Evolutionary conservation across 2,797 vertebrate genomes (phyloP), one percentile per base, ranked within the genome.

Genomic region (Bradypodion ventrale): DNA sequence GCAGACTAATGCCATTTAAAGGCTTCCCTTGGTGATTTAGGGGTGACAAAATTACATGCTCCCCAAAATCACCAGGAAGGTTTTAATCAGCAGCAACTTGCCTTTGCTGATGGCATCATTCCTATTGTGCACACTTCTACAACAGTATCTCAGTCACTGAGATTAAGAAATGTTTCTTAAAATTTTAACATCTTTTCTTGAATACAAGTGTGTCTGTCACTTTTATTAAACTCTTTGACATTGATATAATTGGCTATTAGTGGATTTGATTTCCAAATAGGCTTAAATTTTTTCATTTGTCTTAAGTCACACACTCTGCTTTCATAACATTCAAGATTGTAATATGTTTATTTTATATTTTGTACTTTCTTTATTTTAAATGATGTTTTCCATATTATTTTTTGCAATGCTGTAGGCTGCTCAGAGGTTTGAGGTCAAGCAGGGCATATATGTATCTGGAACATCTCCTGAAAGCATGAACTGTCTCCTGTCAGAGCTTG

Each of bases 381-480:
- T 80, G 16, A 75, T 7, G 70, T 27, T 76, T 2, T 62, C 23
- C 0, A 9, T 69, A 0, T 0, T 37, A 46, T 5, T 49, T 49
- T 52, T 5, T 19, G 0, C 76, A 1, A 83, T 15, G 1, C 85
- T 89, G 79, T 85, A 96, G 95, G 83, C 93, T 85, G 95, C 96
- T n/a, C 95, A 98, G 88, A 95, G 97, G 83, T 99, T 99, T 86
- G 89, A 96, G 40, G 97, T 99, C 91, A 97, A 97, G 76, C 96
- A 95, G 0, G 97, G 98, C 0, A 92, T 99, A 65, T 98, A 98
- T 2, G 95, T 99, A 10, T 99, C 98, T 0, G 99, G 99, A 75
- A 97, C 98, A 0, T 99, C 98, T 56, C 96, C 98, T 0, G 98
- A 99, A 94, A 97, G 98, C 3, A 93, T 98, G 93, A 96, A 97